These are phyloP conservation scores for Cyprinus carpio DNA, from an alignment of 2,113 vertebrate genomes.

Conservation along the genomic window DNA sequence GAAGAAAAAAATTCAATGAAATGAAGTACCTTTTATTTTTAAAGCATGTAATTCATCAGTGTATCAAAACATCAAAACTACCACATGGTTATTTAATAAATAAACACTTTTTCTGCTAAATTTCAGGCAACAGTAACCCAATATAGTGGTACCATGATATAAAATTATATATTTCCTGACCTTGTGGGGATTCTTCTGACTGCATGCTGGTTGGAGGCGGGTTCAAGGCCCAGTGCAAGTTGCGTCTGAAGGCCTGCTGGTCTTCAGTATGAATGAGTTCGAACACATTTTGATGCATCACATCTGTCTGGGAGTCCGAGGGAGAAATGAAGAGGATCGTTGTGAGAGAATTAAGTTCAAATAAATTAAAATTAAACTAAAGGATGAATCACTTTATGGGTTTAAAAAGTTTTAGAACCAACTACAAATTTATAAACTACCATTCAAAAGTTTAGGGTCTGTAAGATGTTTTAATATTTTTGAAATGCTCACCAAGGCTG, in stretches of 20 bases:
- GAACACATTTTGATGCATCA: slow-evolving; percentile 83
- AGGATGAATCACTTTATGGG: neutral
- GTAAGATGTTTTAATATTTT: neutral
- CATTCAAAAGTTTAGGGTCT: too few species aligned
- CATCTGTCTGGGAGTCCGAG: slow-evolving; percentile 73
- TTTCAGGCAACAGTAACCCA: neutral
- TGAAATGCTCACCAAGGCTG: neutral
- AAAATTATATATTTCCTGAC: slow-evolving; percentile 50
- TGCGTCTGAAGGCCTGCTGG: slow-evolving; percentile 79
- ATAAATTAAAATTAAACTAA: neutral
- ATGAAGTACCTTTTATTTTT: neutral
- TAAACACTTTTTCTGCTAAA: neutral
- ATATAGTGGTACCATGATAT: neutral
- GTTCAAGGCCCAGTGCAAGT: slow-evolving; percentile 80
- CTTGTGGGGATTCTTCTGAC: slow-evolving; percentile 63
- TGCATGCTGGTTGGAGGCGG: slow-evolving; percentile 41
- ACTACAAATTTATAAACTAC: neutral
- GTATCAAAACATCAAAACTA: neutral
- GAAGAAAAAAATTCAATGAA: neutral
- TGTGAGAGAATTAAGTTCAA: neutral
- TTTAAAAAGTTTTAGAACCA: neutral
- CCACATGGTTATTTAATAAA: neutral
- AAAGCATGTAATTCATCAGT: neutral
- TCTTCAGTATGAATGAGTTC: slow-evolving; percentile 82
- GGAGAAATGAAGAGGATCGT: neutral